Evolutionary conservation across 1,140 invertebrate species (phyloP).

Genomic region (Rhagoletis zephyria): DNA sequence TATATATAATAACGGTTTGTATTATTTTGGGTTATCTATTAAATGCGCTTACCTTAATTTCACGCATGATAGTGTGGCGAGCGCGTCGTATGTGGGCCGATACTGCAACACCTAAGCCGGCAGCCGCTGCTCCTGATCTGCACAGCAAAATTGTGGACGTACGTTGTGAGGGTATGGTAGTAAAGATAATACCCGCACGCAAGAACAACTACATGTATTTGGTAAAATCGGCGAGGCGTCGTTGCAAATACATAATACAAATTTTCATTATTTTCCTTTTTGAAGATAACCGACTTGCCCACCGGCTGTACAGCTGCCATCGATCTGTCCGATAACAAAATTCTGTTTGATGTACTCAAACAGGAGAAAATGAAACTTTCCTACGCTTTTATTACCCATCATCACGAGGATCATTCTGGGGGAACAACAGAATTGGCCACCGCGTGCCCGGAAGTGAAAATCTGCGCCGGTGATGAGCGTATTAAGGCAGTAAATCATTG

Average conservation of each 20-base stretch:
- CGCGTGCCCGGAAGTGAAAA: conserved; percentile 71
- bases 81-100: not conserved
- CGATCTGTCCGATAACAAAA: conserved; percentile 90
- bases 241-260: not conserved
- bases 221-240: not conserved
- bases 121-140: not conserved
- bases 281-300: conserved; percentile 84
- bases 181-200: conserved; percentile 37
- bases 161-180: conserved; percentile 1
- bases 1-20: conserved; percentile 3
- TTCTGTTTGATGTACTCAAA: conserved; percentile 80
- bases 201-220: conserved; percentile 27
- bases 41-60: not conserved
- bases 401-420: conserved; percentile 97
- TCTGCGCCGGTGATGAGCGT: conserved; percentile 89
- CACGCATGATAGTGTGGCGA: not conserved
- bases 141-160: conserved; percentile 35
- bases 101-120: not conserved
- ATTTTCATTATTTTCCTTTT: conserved; percentile 10
- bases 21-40: not conserved
- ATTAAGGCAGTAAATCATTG: conserved; percentile 84
- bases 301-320: conserved; percentile 89
- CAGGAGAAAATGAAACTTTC: conserved; percentile 83
- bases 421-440: conserved; percentile 84
- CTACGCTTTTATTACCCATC: conserved; percentile 92